Evolutionary conservation across 2,888 invertebrate species (phyloP).

Genomic region (Yponomeuta sedellus): DNA sequence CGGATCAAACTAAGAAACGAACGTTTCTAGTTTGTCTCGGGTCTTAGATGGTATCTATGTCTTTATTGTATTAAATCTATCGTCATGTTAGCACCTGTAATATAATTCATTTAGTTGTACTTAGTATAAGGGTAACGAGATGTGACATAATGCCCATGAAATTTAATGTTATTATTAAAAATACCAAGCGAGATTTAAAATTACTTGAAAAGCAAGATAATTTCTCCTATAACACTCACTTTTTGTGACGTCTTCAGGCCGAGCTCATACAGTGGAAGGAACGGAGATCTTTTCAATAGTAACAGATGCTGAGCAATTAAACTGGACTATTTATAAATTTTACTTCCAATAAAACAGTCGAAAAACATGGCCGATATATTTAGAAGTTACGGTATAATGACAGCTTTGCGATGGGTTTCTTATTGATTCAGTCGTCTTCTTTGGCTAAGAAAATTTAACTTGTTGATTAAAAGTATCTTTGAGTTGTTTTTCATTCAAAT

Average conservation of each 20-base stretch:
- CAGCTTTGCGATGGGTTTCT: not conserved
- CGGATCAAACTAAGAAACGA: no score
- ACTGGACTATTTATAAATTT: not conserved
- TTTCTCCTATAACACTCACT: no score
- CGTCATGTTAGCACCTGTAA: no score
- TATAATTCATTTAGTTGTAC: no score
- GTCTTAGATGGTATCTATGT: no score
- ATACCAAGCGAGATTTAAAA: not conserved
- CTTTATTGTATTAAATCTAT: no score
- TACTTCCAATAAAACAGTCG: not conserved
- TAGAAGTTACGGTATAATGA: not conserved
- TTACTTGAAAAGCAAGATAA: not conserved
- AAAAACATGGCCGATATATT: not conserved
- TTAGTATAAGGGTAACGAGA: no score
- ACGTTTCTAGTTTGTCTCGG: no score
- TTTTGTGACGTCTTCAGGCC: not conserved
- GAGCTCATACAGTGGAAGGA: not conserved
- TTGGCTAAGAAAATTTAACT: not conserved
- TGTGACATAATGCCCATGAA: no score
- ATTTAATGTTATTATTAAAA: no score
- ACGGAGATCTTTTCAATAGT: not conserved
- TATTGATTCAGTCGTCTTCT: not conserved
- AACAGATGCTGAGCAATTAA: conserved; percentile 1
- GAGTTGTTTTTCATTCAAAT: no score
- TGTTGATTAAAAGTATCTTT: not conserved